A percentile compares a stretch with the other conserved stretches of the same genome.
phyloP scores from a whole-genome alignment of 2,888 invertebrate species.

The Sphaeridia pumilis region DNA sequence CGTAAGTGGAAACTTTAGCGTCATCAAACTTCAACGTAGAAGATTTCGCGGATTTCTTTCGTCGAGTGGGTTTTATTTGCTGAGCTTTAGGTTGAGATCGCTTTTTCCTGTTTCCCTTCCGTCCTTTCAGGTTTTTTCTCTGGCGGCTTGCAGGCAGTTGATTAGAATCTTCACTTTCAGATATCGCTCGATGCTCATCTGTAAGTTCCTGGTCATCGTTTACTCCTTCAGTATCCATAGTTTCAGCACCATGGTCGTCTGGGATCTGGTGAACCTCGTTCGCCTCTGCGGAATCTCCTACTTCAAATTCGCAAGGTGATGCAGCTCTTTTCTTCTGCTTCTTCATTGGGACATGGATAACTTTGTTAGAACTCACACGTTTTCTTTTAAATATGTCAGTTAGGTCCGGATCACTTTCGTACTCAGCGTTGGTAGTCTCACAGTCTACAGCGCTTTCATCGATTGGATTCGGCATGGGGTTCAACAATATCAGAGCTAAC shows the following conservation, averaged over 20 bases:
- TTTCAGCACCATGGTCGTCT: background rate
- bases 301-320: slow-evolving; percentile 28
- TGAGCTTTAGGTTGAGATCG: background rate
- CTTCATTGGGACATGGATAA: too few relatives aligned
- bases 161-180: background rate
- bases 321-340: slow-evolving; percentile 10
- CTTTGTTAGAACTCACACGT: background rate
- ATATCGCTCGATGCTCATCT: background rate
- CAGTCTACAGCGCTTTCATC: background rate
- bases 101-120: background rate
- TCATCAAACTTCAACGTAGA: slow-evolving; percentile 7
- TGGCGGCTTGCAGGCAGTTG: slow-evolving; percentile 9
- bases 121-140: slow-evolving; percentile 15
- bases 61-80: background rate
- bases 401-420: slow-evolving; percentile 11
- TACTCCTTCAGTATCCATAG: background rate
- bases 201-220: background rate
- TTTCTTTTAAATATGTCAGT: background rate
- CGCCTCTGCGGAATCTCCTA: background rate
- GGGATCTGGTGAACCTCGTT: background rate
- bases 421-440: background rate
- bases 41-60: background rate
- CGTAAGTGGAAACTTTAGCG: slow-evolving; percentile 27
- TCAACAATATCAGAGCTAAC: slow-evolving; percentile 51
- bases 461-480: slow-evolving; percentile 40